A percentile compares a stretch with the other conserved stretches of the same genome.
Evolutionary conservation across 2,113 vertebrate species (phyloP).

Genomic region (Phoxinus phoxinus): DNA sequence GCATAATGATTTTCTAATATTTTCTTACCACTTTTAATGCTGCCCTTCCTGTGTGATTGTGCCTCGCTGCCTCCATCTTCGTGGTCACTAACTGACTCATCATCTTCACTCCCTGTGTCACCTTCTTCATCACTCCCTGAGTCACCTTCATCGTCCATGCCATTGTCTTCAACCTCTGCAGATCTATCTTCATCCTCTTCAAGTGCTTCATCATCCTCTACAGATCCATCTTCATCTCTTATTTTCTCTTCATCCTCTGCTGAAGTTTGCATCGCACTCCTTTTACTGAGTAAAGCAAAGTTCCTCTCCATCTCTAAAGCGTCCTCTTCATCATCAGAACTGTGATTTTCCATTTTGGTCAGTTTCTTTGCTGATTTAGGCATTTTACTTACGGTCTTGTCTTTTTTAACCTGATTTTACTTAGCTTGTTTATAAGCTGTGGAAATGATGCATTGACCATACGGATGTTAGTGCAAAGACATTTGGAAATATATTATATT

Average conservation of each 20-base stretch:
- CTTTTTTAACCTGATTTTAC: background rate
- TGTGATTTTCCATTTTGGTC: background rate
- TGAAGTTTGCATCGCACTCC: background rate
- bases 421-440: background rate
- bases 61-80: background rate
- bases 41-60: background rate
- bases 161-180: slow-evolving; percentile 16
- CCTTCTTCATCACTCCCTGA: background rate
- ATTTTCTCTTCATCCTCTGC: slow-evolving; percentile 25
- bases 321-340: slow-evolving; percentile 42
- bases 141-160: no score
- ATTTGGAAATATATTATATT: background rate
- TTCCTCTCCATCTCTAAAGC: slow-evolving; percentile 61
- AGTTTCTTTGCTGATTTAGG: slow-evolving; percentile 8
- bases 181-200: slow-evolving; percentile 3
- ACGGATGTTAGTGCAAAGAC: background rate
- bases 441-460: background rate
- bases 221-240: slow-evolving; percentile 21
- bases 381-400: background rate
- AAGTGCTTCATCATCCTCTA: slow-evolving; percentile 21
- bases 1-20: background rate
- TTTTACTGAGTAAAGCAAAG: slow-evolving; percentile 54
- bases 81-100: background rate
- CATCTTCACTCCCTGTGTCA: background rate
- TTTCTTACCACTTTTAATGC: slow-evolving; percentile 55